Evolutionary conservation across 2,113 vertebrate genomes (phyloP).

Genomic region (Megaceryle maxima): DNA sequence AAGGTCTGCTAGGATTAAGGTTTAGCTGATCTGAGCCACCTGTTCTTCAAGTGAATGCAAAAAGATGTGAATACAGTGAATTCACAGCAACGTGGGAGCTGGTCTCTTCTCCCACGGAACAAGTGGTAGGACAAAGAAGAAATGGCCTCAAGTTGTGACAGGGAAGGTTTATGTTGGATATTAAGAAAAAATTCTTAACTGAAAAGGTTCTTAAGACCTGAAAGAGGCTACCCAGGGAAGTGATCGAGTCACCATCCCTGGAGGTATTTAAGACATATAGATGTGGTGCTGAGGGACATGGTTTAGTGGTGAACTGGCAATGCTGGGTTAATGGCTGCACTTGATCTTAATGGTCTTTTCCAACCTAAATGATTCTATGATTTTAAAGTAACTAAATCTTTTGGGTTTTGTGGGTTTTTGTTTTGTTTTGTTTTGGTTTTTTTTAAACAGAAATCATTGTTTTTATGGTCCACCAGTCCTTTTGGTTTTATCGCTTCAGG

Average conservation of each 20-base stretch:
- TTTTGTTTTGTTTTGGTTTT: not conserved
- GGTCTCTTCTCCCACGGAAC: not conserved
- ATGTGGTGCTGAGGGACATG: not conserved
- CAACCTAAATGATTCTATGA: not conserved
- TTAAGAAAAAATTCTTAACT: not conserved
- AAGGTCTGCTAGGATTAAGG: slow-evolving; percentile 56
- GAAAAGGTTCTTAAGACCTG: not conserved
- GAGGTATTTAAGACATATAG: not conserved
- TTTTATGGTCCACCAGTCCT: not conserved
- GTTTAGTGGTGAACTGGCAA: not conserved
- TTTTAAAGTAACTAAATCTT: not conserved
- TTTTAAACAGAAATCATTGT: not conserved
- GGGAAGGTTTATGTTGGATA: not conserved
- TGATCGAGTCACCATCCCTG: too few species aligned
- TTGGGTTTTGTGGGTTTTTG: too few species aligned
- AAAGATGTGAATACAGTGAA: not conserved
- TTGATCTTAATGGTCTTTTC: not conserved
- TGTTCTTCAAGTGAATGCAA: slow-evolving; percentile 35
- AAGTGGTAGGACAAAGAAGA: not conserved
- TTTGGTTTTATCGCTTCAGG: not conserved
- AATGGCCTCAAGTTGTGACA: not conserved
- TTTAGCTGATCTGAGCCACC: slow-evolving; percentile 60
- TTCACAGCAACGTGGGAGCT: not conserved
- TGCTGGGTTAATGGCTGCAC: not conserved
- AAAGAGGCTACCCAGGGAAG: not conserved